Percentiles rank a stretch among this genome's conserved stretches.
phyloP scores from a whole-genome alignment of 2,797 vertebrate species.

The Gephyroberyx darwinii region DNA sequence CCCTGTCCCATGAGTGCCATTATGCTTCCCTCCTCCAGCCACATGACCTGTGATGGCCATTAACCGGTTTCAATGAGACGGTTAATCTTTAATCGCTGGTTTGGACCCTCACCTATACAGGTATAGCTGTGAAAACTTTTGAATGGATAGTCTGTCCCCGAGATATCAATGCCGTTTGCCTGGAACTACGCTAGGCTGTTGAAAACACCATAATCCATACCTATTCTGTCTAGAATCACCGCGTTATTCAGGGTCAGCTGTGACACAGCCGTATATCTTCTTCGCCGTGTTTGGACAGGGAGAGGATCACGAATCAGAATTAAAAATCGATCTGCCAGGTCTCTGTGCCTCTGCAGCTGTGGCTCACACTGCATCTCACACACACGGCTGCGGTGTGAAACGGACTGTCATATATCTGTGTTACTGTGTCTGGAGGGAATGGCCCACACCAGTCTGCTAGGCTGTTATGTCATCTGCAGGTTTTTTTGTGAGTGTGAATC shows the following conservation, averaged over 20 bases:
- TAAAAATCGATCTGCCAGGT: slow-evolving; percentile 52
- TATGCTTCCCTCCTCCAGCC: slow-evolving; percentile 24
- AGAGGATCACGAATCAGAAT: slow-evolving; percentile 49
- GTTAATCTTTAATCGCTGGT: slow-evolving; percentile 49
- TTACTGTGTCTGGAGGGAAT: slow-evolving; percentile 32
- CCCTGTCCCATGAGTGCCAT: slow-evolving; percentile 39
- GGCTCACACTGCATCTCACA: slow-evolving; percentile 30
- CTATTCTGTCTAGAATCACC: slow-evolving; percentile 5
- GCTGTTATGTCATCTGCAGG: slow-evolving; percentile 21
- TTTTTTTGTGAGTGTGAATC: slow-evolving; percentile 12
- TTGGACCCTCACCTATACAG: slow-evolving; percentile 8
- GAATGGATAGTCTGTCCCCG: not conserved
- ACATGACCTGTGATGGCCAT: slow-evolving; percentile 38
- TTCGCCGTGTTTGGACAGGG: slow-evolving; percentile 27
- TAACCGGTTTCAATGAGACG: slow-evolving; percentile 36
- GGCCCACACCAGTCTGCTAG: slow-evolving; percentile 14
- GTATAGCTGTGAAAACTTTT: slow-evolving; percentile 19
- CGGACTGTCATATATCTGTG: slow-evolving; percentile 37
- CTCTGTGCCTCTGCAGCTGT: slow-evolving; percentile 25
- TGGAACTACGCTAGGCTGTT: not conserved
- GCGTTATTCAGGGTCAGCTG: slow-evolving; percentile 16
- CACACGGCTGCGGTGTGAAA: slow-evolving; percentile 12
- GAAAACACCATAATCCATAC: slow-evolving; percentile 14
- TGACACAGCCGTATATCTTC: slow-evolving; percentile 38
- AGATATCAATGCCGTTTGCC: slow-evolving; percentile 4